These are phyloP conservation scores for Chrysina gloriosa DNA, from an alignment of 2,888 invertebrate species.

Conservation along the genomic window DNA sequence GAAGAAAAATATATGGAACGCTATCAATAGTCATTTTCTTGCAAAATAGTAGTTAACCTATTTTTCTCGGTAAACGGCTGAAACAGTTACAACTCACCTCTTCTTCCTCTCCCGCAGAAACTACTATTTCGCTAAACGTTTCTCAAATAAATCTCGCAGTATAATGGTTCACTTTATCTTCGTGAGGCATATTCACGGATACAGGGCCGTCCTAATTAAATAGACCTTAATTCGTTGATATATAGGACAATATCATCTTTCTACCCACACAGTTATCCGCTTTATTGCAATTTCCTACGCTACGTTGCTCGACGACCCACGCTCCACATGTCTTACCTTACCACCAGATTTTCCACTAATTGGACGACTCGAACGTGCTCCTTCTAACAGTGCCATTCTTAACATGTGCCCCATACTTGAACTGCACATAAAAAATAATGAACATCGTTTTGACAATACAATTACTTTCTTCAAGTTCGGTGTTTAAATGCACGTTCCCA, in stretches of 20 bases:
- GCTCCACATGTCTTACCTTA: slow-evolving; percentile 40
- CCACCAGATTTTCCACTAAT: slow-evolving; percentile 47
- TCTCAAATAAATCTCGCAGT: neutral
- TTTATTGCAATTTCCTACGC: slow-evolving; percentile 34
- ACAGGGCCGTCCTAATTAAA: slow-evolving; percentile 7
- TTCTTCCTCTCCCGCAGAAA: too few species aligned
- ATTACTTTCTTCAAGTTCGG: slow-evolving; percentile 43
- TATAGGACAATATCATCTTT: slow-evolving; percentile 35
- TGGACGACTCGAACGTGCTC: slow-evolving; percentile 52
- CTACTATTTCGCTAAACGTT: too few species aligned
- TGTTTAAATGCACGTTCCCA: slow-evolving; percentile 42
- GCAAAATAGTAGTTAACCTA: too few species aligned
- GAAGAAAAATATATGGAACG: too few species aligned
- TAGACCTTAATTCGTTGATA: slow-evolving; percentile 34
- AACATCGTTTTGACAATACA: slow-evolving; percentile 45
- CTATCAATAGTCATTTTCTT: too few species aligned
- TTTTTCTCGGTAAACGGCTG: too few species aligned
- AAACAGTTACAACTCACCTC: too few species aligned
- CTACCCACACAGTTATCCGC: slow-evolving; percentile 7
- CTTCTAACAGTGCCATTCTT: slow-evolving; percentile 45
- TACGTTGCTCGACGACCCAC: slow-evolving; percentile 27
- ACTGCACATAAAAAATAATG: slow-evolving; percentile 53
- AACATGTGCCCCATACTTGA: slow-evolving; percentile 49
- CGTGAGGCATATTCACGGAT: neutral
- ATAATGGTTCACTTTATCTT: neutral